Percentiles rank a stretch among this genome's conserved stretches.
Evolutionary conservation across 2,797 vertebrate genomes (phyloP).

Genomic region (Champsocephalus gunnari): DNA sequence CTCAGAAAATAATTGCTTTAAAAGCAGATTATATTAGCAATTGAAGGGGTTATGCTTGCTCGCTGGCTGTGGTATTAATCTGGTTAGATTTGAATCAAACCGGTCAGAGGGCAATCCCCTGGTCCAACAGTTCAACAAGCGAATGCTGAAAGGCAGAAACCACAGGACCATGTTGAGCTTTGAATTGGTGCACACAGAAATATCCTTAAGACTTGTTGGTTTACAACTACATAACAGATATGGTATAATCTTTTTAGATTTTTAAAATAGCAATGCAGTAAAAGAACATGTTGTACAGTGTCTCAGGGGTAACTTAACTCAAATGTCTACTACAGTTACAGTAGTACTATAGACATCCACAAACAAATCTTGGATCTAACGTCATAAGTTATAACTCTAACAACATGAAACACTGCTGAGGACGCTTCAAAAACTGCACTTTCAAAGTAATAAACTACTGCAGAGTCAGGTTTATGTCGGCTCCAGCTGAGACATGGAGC

Average conservation of each 20-base stretch:
- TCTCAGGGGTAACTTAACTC: conserved; percentile 38
- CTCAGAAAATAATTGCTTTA: conserved; percentile 22
- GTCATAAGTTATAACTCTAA: conserved; percentile 5
- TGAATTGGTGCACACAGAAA: conserved; percentile 16
- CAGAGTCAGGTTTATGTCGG: conserved; percentile 33
- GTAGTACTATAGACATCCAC: conserved; percentile 18
- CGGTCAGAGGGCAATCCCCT: conserved; percentile 43
- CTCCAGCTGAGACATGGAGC: conserved; percentile 9
- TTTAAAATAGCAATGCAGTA: conserved; percentile 39
- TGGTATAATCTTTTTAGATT: neutral
- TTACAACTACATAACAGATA: conserved; percentile 35
- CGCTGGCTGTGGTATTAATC: conserved; percentile 46
- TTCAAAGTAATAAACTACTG: conserved; percentile 20
- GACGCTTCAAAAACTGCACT: conserved; percentile 6
- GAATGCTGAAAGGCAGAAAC: conserved; percentile 33
- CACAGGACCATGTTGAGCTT: neutral
- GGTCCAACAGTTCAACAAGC: conserved; percentile 26
- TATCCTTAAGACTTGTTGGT: conserved; percentile 3
- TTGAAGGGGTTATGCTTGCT: conserved; percentile 20
- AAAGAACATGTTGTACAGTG: conserved; percentile 42
- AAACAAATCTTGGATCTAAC: conserved; percentile 18
- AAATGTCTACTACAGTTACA: conserved; percentile 37
- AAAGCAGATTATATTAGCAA: conserved; percentile 13
- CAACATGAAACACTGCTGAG: neutral
- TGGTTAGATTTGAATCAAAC: conserved; percentile 39